Conservation (phyloP, 2,113 vertebrate genomes). For the Brachyhypopomus occidentalis region DNA sequence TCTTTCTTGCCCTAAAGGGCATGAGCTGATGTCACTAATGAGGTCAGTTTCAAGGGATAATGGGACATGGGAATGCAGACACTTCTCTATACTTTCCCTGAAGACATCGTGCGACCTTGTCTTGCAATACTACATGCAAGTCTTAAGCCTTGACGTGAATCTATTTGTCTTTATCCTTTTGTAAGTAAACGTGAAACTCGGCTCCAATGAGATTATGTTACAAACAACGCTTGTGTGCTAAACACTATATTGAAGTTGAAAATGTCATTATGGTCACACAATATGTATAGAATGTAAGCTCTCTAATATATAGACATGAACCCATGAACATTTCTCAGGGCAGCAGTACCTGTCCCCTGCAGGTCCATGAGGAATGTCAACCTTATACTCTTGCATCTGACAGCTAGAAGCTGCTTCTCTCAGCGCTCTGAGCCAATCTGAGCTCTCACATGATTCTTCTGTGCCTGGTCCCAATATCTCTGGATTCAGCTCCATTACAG, state of each 20-base stretch:
- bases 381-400: conserved; percentile 58
- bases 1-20: conserved; percentile 71
- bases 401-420: conserved; percentile 63
- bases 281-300: not conserved
- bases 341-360: conserved; percentile 69
- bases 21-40: conserved; percentile 73
- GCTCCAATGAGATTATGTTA: not conserved
- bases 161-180: not conserved
- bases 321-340: not conserved
- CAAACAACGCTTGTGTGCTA: not conserved
- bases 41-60: conserved; percentile 76
- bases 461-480: conserved; percentile 42
- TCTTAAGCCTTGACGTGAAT: not conserved
- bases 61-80: conserved; percentile 64
- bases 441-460: conserved; percentile 37
- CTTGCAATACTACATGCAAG: not conserved
- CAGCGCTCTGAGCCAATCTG: conserved; percentile 69
- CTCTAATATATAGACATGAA: conserved; percentile 15
- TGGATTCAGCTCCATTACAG: conserved; percentile 20
- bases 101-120: conserved; percentile 54
- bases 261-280: not conserved
- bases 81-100: conserved; percentile 51
- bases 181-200: not conserved
- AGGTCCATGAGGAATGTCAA: conserved; percentile 36
- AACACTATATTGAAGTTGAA: not conserved